Percentiles rank a stretch among this genome's conserved stretches.
These are phyloP conservation scores for Dynastes grantii DNA, from an alignment of 2,888 invertebrate species.

Conservation along the genomic window DNA sequence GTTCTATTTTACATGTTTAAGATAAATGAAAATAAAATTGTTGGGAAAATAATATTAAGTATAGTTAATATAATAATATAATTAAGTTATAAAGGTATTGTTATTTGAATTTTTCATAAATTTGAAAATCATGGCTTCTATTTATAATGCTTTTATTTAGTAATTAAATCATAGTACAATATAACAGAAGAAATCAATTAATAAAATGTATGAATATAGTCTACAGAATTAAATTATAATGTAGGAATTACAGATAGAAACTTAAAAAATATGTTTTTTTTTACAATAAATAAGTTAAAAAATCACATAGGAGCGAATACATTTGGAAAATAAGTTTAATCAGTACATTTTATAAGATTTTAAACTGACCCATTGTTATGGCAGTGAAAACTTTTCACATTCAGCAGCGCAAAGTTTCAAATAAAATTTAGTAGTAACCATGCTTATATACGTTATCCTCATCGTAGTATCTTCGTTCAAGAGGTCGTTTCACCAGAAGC, in stretches of 20 bases:
- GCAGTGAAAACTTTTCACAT: conserved; percentile 20
- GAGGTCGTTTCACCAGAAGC: conserved; percentile 23
- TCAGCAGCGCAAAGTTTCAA: background rate
- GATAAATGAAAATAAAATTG: no score
- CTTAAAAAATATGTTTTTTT: no score
- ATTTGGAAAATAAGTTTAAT: background rate
- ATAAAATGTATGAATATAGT: background rate
- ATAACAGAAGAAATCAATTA: background rate
- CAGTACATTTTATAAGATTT: conserved; percentile 9
- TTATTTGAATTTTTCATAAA: background rate
- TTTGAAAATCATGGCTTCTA: background rate
- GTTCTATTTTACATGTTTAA: no score
- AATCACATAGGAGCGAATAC: background rate
- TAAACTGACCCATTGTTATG: conserved; percentile 23
- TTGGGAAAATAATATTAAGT: no score
- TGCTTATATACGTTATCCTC: conserved; percentile 29
- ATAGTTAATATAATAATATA: no score
- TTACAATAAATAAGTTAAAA: background rate
- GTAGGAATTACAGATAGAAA: background rate
- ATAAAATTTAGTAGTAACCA: conserved; percentile 21
- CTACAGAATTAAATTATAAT: background rate
- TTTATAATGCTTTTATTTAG: conserved; percentile 1
- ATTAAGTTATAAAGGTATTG: no score
- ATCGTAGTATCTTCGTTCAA: conserved; percentile 25
- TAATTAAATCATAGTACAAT: background rate